Evolutionary conservation across 2,888 invertebrate species (phyloP).

Genomic region (Drosophila imparisetae): DNA sequence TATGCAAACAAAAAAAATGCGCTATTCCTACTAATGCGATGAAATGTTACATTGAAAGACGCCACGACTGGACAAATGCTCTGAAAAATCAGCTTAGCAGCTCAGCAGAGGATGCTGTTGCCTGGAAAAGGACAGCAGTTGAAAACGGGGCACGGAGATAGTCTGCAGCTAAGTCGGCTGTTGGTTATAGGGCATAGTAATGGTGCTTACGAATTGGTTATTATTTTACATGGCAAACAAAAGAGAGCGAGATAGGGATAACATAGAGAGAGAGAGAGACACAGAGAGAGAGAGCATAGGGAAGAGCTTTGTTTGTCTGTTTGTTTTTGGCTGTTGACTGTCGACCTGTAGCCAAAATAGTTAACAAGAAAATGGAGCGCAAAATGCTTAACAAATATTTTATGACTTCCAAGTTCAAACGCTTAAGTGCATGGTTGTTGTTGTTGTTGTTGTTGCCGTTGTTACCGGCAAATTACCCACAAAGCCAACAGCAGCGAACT

Average conservation of each 20-base stretch:
- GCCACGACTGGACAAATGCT: slow-evolving; percentile 32
- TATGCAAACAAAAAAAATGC: slow-evolving; percentile 14
- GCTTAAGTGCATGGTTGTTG: slow-evolving; percentile 63
- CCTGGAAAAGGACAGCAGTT: neutral
- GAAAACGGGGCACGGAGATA: slow-evolving; percentile 2
- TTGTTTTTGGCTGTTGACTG: slow-evolving; percentile 60
- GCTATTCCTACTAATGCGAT: slow-evolving; percentile 59
- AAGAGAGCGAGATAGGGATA: neutral
- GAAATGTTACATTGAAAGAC: slow-evolving; percentile 49
- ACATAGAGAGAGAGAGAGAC: neutral
- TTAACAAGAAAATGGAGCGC: slow-evolving; percentile 73
- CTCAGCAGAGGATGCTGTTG: neutral
- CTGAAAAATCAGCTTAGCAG: slow-evolving; percentile 21
- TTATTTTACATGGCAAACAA: slow-evolving; percentile 45
- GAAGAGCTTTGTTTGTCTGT: slow-evolving; percentile 33
- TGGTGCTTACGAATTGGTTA: slow-evolving; percentile 78
- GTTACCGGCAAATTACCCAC: slow-evolving; percentile 73
- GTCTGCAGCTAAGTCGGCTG: slow-evolving; percentile 13
- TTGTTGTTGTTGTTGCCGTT: slow-evolving; percentile 36
- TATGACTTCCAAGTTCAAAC: slow-evolving; percentile 76
- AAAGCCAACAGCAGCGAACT: slow-evolving; percentile 54
- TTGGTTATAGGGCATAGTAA: slow-evolving; percentile 54
- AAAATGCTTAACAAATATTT: slow-evolving; percentile 79
- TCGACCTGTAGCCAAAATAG: slow-evolving; percentile 72
- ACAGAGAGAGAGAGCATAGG: slow-evolving; percentile 4